A percentile compares a stretch with the other conserved stretches of the same genome.
phyloP scores from a whole-genome alignment of 2,888 invertebrate species.

The Tachina lurida region DNA sequence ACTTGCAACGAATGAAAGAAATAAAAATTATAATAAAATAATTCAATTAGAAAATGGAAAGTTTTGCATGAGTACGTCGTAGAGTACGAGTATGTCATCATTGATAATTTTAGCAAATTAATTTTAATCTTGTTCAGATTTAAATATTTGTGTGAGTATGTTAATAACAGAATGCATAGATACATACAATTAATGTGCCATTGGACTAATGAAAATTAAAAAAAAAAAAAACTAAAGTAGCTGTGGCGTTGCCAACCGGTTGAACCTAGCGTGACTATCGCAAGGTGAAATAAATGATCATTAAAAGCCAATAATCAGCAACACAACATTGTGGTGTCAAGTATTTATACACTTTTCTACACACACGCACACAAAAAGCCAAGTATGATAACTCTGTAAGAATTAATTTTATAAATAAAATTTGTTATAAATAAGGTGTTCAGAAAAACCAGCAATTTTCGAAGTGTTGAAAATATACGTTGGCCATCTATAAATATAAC shows the following conservation, averaged over 20 bases:
- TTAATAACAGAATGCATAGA: neutral
- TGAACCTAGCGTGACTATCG: constrained; percentile 11
- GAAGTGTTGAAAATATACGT: too few species aligned
- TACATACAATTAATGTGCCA: constrained; percentile 43
- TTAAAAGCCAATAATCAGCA: constrained; percentile 24
- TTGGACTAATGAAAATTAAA: constrained; percentile 41
- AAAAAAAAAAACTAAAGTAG: neutral
- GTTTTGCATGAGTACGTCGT: constrained; percentile 20
- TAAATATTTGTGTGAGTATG: constrained; percentile 24
- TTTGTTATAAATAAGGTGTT: too few species aligned
- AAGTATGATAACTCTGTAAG: constrained; percentile 1
- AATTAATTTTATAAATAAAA: neutral
- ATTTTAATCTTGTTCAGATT: constrained; percentile 53
- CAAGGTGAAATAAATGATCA: constrained; percentile 44
- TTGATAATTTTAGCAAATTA: constrained; percentile 30
- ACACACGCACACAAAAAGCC: neutral
- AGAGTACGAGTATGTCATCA: constrained; percentile 32
- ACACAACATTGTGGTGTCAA: constrained; percentile 9
- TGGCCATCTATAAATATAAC: too few species aligned
- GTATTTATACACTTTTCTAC: neutral
- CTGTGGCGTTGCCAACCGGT: constrained; percentile 37
- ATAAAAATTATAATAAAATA: neutral
- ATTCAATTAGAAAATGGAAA: constrained; percentile 56
- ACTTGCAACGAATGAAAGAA: constrained; percentile 1
- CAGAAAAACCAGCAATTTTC: too few species aligned